These are phyloP conservation scores for Orthosia cruda DNA, from an alignment of 2,888 invertebrate genomes.

Conservation along the genomic window DNA sequence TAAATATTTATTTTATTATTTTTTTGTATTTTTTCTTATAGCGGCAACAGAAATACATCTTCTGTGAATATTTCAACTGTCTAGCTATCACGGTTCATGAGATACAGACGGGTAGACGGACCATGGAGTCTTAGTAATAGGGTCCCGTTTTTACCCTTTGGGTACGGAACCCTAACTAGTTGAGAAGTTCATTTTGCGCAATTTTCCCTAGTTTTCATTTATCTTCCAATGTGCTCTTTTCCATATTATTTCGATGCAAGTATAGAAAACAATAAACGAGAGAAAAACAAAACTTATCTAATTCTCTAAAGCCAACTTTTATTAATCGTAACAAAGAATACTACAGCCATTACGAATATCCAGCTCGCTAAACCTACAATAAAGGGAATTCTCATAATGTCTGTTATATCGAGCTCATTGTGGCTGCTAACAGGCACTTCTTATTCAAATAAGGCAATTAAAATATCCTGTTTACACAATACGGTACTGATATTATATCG, in stretches of 20 bases:
- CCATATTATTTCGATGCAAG: background rate
- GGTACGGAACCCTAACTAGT: background rate
- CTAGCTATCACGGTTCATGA: too few species aligned
- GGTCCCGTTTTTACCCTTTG: too few species aligned
- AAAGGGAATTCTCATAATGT: slow-evolving; percentile 32
- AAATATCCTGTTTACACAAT: slow-evolving; percentile 56
- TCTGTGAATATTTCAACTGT: too few species aligned
- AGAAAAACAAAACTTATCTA: background rate
- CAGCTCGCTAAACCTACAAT: slow-evolving; percentile 24
- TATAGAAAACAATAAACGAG: background rate
- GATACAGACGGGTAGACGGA: too few species aligned
- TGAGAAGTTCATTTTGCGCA: background rate
- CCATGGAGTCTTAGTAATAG: too few species aligned
- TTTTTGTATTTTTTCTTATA: too few species aligned
- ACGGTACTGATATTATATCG: slow-evolving; percentile 50
- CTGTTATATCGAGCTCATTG: slow-evolving; percentile 33
- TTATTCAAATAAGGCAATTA: slow-evolving; percentile 66
- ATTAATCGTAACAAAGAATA: slow-evolving; percentile 15
- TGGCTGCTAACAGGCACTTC: slow-evolving; percentile 45
- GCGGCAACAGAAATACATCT: too few species aligned
- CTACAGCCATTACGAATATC: slow-evolving; percentile 21
- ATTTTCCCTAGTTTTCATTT: background rate
- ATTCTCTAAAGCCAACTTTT: slow-evolving; percentile 4
- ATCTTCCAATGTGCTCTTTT: background rate
- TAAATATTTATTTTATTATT: too few species aligned